Evolutionary conservation across 1,140 invertebrate species (phyloP).

Genomic region (Lasioglossum baleicum): DNA sequence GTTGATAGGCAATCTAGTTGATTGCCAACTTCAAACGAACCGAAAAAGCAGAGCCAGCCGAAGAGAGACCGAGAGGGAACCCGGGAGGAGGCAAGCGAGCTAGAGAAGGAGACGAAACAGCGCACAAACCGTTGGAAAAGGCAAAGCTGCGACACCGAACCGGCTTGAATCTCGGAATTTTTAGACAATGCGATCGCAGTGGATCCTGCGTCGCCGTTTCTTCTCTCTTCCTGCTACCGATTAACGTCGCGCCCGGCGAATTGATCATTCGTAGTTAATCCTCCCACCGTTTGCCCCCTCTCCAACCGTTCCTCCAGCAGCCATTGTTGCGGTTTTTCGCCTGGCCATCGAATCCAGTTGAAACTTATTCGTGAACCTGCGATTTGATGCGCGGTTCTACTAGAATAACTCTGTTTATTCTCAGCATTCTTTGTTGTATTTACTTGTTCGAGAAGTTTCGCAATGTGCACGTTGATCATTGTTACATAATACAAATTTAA

Average conservation of each 20-base stretch:
- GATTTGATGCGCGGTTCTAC: background rate
- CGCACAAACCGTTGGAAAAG: slow-evolving; percentile 22
- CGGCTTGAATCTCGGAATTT: slow-evolving; percentile 48
- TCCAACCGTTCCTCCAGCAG: background rate
- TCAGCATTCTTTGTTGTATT: too few species aligned
- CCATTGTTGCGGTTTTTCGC: background rate
- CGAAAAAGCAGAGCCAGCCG: slow-evolving; percentile 57
- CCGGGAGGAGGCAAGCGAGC: too few species aligned
- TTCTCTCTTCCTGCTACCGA: background rate
- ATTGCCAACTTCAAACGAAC: slow-evolving; percentile 78
- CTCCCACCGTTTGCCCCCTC: background rate
- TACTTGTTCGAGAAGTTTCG: too few species aligned
- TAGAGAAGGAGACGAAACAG: background rate
- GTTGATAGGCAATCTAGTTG: slow-evolving; percentile 80
- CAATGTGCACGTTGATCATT: too few species aligned
- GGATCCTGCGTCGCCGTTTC: slow-evolving; percentile 4
- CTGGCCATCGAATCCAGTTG: too few species aligned
- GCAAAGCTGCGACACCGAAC: slow-evolving; percentile 36
- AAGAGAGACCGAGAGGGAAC: background rate
- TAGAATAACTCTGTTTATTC: background rate
- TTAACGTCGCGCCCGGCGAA: slow-evolving; percentile 25
- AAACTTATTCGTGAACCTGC: background rate
- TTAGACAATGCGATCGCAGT: slow-evolving; percentile 37
- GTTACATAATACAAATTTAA: too few species aligned
- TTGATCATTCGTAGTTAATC: slow-evolving; percentile 16